Evolutionary conservation across 2,888 invertebrate genomes (phyloP), one percentile per base, ranked within the genome.

Genomic region (Neoascia interrupta): DNA sequence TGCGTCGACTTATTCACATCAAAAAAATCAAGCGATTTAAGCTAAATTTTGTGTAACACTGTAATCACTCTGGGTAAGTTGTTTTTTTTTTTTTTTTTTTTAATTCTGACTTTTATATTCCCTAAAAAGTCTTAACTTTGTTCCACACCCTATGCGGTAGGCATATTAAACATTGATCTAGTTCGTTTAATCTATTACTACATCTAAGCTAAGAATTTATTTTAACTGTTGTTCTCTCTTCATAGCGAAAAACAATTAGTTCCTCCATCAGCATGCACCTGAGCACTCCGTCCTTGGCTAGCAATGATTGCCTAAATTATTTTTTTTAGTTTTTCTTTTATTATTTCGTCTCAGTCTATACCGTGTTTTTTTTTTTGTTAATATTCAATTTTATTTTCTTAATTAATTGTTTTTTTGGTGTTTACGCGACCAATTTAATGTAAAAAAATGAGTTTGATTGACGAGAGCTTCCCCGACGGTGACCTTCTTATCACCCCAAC

Each of bases 381-480:
- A 10, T 6, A 56, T 13, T 64, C 8, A 45, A 13, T 31, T 26
- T 34, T 45, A 15, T 45, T 49, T 21, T 45, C 10, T 11, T 68
- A 60, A n/a, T 39, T 11, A 6, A 6, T 41, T 26, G 15, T 19
- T 37, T 26, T n/a, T 18, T 41, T 8, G 19, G 6, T 8, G 56
- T 41, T 5, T 28, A 10, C n/a, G 26, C 8, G 49, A 28, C 19
- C 13, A 3, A n/a, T n/a, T n/a, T n/a, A n/a, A n/a, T n/a, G n/a
- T n/a, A n/a, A n/a, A 16, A 54, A 0, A 2, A 87, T 87, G 88
- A 87, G 85, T 64, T 63, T 87, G 31, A 83, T 85, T 49, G 87
- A 87, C 76, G 87, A 87, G 81, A 87, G 86, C 64, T 87, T 87
- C 70, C 88, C 87, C 2, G 56, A 82, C 0, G 86, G 86, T 43